Evolutionary conservation across 2,113 vertebrate species (phyloP).

Genomic region (Sporophila hypoxantha): DNA sequence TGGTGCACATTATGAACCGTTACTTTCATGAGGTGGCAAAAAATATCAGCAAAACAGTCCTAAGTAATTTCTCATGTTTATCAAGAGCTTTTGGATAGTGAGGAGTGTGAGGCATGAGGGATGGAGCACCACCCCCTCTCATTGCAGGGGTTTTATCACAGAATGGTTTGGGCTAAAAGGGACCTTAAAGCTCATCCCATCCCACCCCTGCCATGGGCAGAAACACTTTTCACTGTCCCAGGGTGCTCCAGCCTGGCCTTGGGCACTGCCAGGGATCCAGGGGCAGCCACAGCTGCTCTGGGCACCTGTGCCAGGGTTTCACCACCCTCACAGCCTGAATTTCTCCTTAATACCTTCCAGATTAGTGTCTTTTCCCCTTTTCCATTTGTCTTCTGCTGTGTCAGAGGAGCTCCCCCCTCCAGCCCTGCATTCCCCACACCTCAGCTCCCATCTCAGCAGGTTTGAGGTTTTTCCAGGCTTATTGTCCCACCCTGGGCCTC

Average conservation of each 20-base stretch:
- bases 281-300: neutral
- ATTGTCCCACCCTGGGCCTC: neutral
- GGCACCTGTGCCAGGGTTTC: neutral
- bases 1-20: neutral
- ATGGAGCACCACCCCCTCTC: neutral
- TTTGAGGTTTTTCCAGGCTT: neutral
- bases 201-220: neutral
- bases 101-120: neutral
- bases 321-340: neutral
- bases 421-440: neutral
- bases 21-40: neutral
- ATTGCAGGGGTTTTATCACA: neutral
- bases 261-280: neutral
- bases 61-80: accelerated
- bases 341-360: neutral
- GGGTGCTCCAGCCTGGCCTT: accelerated
- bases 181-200: neutral
- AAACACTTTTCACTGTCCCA: accelerated
- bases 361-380: neutral
- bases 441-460: neutral
- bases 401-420: neutral
- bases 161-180: neutral
- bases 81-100: neutral
- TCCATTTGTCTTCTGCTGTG: neutral
- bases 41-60: neutral